Evolutionary conservation across 2,797 vertebrate genomes (phyloP), one percentile per base, ranked within the genome.

Genomic region (Pseudotriccus pelzelni): DNA sequence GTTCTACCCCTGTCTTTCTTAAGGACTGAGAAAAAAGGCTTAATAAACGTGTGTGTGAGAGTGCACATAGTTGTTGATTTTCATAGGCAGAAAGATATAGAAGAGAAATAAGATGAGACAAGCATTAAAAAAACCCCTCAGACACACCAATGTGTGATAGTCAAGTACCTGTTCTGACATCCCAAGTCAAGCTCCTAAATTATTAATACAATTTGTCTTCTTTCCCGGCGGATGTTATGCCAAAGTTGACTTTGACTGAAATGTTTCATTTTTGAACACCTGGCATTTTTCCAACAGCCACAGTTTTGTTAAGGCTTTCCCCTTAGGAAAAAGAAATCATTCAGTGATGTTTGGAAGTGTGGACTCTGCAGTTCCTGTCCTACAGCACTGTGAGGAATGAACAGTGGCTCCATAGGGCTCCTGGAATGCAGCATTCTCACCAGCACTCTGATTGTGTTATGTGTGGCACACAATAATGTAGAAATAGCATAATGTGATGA

Each of bases 241-340:
- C 87, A 88, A 85, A 94, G 41, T 66, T 88, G 62, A 60, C 87
- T 92, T 86, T 77, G 91, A 89, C 41, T 64, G 73, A 87, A 88
- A 75, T 27, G 50, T 68, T 81, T 91, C 16, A 32, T 72, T 94
- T 95, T 83, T 85, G 68, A 87, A 83, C 93, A 72, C 15, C 34
- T 94, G 89, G 10, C 30, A 17, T 52, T 74, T 85, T 77, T 32
- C 52, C 62, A 72, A 19, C 37, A 91, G 62, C 50, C 30, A 55
- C 28, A 28, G 39, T 49, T 85, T 89, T 74, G 82, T 79, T 93
- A 87, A 89, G 70, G 18, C 30, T 53, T 85, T 80, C 53, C 49
- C 46, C 74, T 70, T 60, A 89, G 37, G 60, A 58, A 74, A 67
- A 89, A 89, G 14, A 73, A 80, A 64, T 56, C 27, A 23, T 52